These are phyloP conservation scores for Furnarius figulus DNA, from an alignment of 2,113 vertebrate species.

Conservation along the genomic window DNA sequence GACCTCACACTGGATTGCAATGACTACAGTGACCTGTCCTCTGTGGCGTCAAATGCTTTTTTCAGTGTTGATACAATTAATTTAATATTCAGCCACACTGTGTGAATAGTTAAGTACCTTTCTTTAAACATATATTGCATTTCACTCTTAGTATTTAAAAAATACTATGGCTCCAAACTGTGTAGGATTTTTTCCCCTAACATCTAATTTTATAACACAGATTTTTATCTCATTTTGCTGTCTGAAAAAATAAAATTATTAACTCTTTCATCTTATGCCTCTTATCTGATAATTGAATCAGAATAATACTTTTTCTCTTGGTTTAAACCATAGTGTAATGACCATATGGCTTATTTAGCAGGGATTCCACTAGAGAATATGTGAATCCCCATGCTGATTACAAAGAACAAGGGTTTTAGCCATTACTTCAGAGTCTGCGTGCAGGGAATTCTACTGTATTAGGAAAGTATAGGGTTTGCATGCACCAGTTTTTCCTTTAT, in stretches of 20 bases:
- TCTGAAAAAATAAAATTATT: neutral
- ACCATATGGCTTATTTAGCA: slow-evolving; percentile 26
- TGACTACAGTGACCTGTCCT: neutral
- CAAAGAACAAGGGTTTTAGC: neutral
- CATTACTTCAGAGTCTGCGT: neutral
- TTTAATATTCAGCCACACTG: neutral
- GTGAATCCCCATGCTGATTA: neutral
- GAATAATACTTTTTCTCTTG: neutral
- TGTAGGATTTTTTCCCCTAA: neutral
- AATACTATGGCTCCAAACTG: neutral
- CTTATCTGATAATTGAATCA: neutral
- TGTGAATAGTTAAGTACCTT: neutral
- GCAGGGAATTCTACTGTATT: neutral
- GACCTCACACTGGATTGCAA: neutral
- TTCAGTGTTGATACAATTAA: neutral
- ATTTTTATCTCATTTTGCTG: neutral
- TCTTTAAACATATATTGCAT: neutral
- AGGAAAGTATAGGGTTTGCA: neutral
- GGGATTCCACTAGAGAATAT: neutral
- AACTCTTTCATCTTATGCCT: neutral
- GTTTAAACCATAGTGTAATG: neutral
- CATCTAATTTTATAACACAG: neutral
- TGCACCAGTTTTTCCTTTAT: neutral
- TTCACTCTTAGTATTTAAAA: neutral
- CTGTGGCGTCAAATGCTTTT: neutral